Conservation (phyloP, 1,140 invertebrate genomes). For the Propsilocerus akamusi region DNA sequence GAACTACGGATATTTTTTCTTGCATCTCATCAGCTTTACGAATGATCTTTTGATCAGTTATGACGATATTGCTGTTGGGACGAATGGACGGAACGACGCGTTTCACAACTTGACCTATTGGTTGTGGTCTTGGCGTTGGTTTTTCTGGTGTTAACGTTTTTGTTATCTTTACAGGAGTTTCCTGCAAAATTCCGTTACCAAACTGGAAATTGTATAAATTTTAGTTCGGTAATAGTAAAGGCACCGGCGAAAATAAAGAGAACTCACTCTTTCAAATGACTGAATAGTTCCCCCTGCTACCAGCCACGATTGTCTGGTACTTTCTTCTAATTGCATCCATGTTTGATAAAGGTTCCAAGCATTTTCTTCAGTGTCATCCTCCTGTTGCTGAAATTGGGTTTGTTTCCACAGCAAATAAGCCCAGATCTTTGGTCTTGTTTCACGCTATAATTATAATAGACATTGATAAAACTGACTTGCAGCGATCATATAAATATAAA, state of each 20-base stretch:
- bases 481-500: constrained; percentile 5
- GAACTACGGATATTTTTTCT: neutral
- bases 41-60: neutral
- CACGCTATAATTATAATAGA: constrained; percentile 28
- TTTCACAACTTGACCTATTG: neutral
- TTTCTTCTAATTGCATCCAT: constrained; percentile 58
- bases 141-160: constrained; percentile 19
- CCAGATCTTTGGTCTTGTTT: constrained; percentile 64
- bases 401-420: constrained; percentile 65
- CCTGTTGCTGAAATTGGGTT: constrained; percentile 27
- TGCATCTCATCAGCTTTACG: neutral
- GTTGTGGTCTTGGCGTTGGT: constrained; percentile 11
- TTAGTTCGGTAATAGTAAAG: constrained; percentile 13
- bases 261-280: constrained; percentile 35
- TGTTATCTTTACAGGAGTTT: constrained; percentile 24
- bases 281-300: constrained; percentile 56
- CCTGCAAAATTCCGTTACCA: constrained; percentile 20
- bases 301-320: constrained; percentile 52
- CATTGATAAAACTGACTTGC: neutral
- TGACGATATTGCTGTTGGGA: neutral
- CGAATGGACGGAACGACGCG: constrained; percentile 6
- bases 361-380: constrained; percentile 29
- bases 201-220: constrained; percentile 4
- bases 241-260: constrained; percentile 12
- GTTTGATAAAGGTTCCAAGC: constrained; percentile 64